Evolutionary conservation across 2,888 invertebrate genomes (phyloP).

Genomic region (Archaeoteleia sp.): DNA sequence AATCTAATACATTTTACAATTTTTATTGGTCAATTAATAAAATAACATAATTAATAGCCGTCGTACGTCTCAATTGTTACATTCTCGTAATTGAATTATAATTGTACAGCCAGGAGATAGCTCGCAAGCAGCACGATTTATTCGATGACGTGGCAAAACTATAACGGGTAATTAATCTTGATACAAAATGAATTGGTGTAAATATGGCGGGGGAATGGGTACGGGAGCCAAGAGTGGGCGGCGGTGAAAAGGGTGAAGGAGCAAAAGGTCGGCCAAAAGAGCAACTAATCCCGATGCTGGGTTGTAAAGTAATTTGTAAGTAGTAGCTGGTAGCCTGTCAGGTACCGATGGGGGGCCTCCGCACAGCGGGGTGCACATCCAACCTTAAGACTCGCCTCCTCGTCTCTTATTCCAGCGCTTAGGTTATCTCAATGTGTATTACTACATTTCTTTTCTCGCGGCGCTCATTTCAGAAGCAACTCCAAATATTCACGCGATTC

Average conservation of each 20-base stretch:
- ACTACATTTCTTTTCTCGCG: slow-evolving; percentile 44
- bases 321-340: slow-evolving; percentile 65
- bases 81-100: too few species aligned
- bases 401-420: slow-evolving; percentile 51
- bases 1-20: too few species aligned
- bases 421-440: slow-evolving; percentile 29
- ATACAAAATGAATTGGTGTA: slow-evolving; percentile 8
- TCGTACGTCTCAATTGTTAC: too few species aligned
- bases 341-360: slow-evolving; percentile 68
- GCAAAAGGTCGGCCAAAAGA: slow-evolving; percentile 31
- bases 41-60: too few species aligned
- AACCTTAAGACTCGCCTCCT: slow-evolving; percentile 56
- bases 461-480: slow-evolving; percentile 14
- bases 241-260: slow-evolving; percentile 17
- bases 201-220: slow-evolving; percentile 17
- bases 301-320: slow-evolving; percentile 70
- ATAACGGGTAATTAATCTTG: slow-evolving; percentile 14
- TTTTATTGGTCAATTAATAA: too few species aligned
- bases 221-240: slow-evolving; percentile 22
- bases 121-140: neutral
- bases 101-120: too few species aligned
- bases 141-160: slow-evolving; percentile 5
- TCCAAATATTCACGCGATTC: too few species aligned
- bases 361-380: slow-evolving; percentile 66
- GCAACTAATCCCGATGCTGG: slow-evolving; percentile 45